Evolutionary conservation across 2,888 invertebrate species (phyloP), one percentile per base, ranked within the genome.

Genomic region (Helicoverpa assulta): DNA sequence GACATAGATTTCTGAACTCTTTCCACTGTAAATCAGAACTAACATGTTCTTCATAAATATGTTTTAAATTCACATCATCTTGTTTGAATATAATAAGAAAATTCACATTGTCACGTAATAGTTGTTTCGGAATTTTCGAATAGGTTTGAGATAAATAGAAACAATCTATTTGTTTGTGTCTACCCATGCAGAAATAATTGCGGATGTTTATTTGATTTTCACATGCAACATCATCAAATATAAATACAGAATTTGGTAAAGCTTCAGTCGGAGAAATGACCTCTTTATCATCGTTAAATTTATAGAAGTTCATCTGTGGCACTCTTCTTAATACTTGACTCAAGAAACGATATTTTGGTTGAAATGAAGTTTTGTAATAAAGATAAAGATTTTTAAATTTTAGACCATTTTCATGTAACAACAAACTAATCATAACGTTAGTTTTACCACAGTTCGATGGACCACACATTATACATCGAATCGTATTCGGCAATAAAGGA

Each of bases 141-240:
- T n/a, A n/a, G n/a, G n/a, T n/a, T n/a, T n/a, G n/a, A n/a, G n/a
- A n/a, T n/a, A n/a, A n/a, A n/a, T n/a, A n/a, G n/a, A 21, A 21
- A 21, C 21, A 21, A 21, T 21, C 21, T 21, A 76, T 64, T 62
- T 64, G 57, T 33, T 65, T 69, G 55, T 76, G 72, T 37, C 72
- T 58, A 29, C 70, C 67, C 69, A 70, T 70, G 8, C 57, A 56
- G 50, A 70, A 73, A 61, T 67, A 70, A 59, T 67, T 67, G 18
- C 67, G 67, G 58, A 73, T 70, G 21, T 67, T 67, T 33, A 33
- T 18, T 56, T 63, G 62, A 43, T 63, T 55, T 55, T 63, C 62
- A 58, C 47, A 47, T 4, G 58, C 43, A 58, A 58, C 47, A 47
- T 55, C 54, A 63, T 54, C 54, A 54, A 63, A 54, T 43, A 55